Evolutionary conservation across 1,140 invertebrate species (phyloP).

Genomic region (Panagrolaimus sp.): DNA sequence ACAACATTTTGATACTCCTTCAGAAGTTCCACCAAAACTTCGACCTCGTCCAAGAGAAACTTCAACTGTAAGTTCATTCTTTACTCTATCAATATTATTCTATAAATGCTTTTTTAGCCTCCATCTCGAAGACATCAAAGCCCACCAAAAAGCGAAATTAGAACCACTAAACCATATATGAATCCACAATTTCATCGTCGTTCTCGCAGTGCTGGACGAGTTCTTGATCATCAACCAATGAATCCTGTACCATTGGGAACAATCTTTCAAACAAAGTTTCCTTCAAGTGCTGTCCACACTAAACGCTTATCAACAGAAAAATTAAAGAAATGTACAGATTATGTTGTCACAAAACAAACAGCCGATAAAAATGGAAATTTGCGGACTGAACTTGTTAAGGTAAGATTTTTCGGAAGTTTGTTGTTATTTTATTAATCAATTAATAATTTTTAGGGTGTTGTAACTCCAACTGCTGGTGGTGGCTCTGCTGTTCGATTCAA

Average conservation of each 20-base stretch:
- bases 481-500: conserved; percentile 90
- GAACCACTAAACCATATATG: conserved; percentile 15
- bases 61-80: background rate
- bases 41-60: conserved; percentile 8
- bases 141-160: background rate
- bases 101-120: background rate
- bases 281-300: conserved; percentile 74
- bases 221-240: conserved; percentile 81
- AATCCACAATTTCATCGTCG: conserved; percentile 40
- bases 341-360: conserved; percentile 82
- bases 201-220: conserved; percentile 61
- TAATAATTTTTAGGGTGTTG: conserved; percentile 68
- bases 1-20: conserved; percentile 13
- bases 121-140: conserved; percentile 13
- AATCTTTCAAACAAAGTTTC: conserved; percentile 76
- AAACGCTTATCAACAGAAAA: conserved; percentile 70
- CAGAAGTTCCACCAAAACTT: background rate
- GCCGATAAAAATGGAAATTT: conserved; percentile 82
- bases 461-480: conserved; percentile 81
- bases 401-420: conserved; percentile 52
- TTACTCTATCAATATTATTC: background rate
- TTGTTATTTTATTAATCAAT: conserved; percentile 21
- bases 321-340: conserved; percentile 74
- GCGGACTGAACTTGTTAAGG: conserved; percentile 85
- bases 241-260: conserved; percentile 66